Base-by-base conservation (phyloP, 92 coral and sea anemone genomes). In the Scolanthus callimorphus region DNA sequence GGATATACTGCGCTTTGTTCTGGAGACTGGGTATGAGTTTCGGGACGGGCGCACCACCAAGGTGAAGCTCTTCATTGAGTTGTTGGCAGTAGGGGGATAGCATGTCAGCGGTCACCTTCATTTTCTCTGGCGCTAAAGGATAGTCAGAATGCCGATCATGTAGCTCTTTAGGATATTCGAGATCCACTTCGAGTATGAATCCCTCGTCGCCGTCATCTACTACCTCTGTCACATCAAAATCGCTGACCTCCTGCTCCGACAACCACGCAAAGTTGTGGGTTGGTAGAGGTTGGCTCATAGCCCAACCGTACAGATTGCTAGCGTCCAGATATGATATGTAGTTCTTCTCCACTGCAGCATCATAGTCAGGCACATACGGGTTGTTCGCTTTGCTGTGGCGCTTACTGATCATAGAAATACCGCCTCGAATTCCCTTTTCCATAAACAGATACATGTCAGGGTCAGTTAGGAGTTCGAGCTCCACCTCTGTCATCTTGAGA, bases 401-500 rank as follows among this genome's bases (percentile, higher is more conserved):
- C 21, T 59, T 62, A 17, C 55, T 49, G 48, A 70, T 53, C 65
- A 69, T 49, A 1, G 84, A 60, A 29, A 69, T 76, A 13, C 82
- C 82, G 23, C 69, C 76, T 1, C 76, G 68, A 10, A 69, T 23
- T 31, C 71, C 71, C 60, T 64, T 34, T 49, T 64, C 51, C 2
- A 51, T 22, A 26, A 67, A 76, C 27, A 76, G 27, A 38, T 77
- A 70, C 72, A 60, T 60, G 24, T 61, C 84, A 3, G 59, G 59
- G 30, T 70, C 71, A 3, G 84, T 69, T 20, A 74, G 30, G 0
- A 60, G 41, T 20, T 59, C 66, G 6, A 77, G 60, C 31, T 56
- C 63, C 31, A 78, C 73, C 8, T 56, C 74, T 22, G 74, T 78
- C 80, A 71, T 79, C 49, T 65, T 57, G 46, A 79, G 39, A 50